Evolutionary conservation across 2,888 invertebrate genomes (phyloP), one percentile per base, ranked within the genome.

Genomic region (Pollenia amentaria): DNA sequence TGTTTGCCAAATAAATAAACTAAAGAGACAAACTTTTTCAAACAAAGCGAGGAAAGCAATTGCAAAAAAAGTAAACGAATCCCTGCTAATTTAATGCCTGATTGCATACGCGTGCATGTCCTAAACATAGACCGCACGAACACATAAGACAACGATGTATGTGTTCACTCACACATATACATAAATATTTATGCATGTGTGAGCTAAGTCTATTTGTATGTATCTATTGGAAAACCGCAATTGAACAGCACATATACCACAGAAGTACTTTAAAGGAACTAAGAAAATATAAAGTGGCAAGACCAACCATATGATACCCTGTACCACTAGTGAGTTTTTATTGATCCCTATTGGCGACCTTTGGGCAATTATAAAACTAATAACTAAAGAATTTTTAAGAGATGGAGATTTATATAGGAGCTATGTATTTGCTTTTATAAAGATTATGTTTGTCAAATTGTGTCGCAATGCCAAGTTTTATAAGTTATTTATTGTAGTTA

Each of bases 61-160:
- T 46, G 6, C 40, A 64, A 44, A 67, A 67, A 29, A 77, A 84
- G 10, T 48, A 82, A 76, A 42, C 21, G 29, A 76, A 79, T 79
- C 67, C 46, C 79, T 80, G 79, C 85, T 85, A 85, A 85, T 85
- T 85, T 85, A 82, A 82, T 82, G 82, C 81, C 57, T 82, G 75
- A 75, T 69, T 75, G 75, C 75, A 69, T 69, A 44, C 75, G 67
- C 67, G 73, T 78, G 73, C 75, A 82, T 82, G 82, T 82, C 85
- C 29, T 57, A 69, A 78, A 78, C 82, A 85, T 40, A 78, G 62
- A 78, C 46, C 53, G n/a, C 67, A 69, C 38, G 16, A 51, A 70
- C 55, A 16, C 77, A n/a, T 53, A 55, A 51, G 46, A 53, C 21
- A 18, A 51, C 29, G 7, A 53, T 62, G 60, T 76, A n/a, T 55